phyloP scores from a whole-genome alignment of 2,113 vertebrate genomes.

The Mus pahari region DNA sequence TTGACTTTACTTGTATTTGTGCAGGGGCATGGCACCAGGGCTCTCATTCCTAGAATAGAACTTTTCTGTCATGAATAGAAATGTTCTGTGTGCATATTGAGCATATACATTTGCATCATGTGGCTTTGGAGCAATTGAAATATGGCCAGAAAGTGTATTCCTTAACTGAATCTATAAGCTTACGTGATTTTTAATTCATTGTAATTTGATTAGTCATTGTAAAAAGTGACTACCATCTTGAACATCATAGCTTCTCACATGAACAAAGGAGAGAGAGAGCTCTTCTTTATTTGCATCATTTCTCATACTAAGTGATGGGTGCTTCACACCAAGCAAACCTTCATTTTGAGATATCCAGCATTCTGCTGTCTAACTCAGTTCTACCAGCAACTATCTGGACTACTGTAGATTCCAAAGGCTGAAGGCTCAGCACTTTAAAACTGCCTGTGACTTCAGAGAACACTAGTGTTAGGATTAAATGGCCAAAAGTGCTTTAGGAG shows the following conservation, averaged over 20 bases:
- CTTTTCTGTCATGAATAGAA: background rate
- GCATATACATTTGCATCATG: background rate
- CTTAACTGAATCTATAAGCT: background rate
- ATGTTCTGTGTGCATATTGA: background rate
- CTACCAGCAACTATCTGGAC: background rate
- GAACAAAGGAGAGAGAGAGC: background rate
- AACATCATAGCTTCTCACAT: background rate
- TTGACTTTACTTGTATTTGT: background rate
- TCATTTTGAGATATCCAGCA: background rate
- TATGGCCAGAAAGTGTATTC: background rate
- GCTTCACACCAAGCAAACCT: background rate
- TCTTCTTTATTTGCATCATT: background rate
- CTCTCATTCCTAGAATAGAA: background rate
- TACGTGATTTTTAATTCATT: constrained; percentile 23
- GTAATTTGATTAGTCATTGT: constrained; percentile 14
- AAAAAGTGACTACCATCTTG: background rate
- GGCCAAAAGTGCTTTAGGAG: background rate
- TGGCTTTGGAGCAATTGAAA: background rate
- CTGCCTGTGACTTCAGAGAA: background rate
- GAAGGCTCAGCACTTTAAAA: background rate
- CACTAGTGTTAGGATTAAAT: no score
- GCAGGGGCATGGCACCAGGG: background rate
- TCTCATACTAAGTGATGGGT: background rate
- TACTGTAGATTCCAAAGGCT: background rate
- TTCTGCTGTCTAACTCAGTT: background rate